Base-by-base conservation (phyloP, 37 sponge, comb jelly and placozoan genomes). In the Tethya wilhelma region DNA sequence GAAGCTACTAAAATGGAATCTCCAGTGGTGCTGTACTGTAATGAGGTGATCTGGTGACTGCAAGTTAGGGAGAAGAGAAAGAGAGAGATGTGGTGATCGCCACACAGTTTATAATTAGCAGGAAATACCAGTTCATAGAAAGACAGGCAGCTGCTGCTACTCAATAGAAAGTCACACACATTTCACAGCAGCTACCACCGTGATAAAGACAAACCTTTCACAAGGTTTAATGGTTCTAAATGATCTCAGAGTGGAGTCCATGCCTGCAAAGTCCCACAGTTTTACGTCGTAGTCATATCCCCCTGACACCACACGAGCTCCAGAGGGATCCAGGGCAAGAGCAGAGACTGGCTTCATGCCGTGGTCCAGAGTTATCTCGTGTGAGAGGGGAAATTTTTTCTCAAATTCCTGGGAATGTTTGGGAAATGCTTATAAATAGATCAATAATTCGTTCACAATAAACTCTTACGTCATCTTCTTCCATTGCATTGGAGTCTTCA, bases 251-350 rank as follows among this genome's bases (percentile, higher is more conserved):
- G 82, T 41, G 0, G 88, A 80, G 75, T 93, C 97, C 94, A 93
- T 96, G 22, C 90, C 91, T 75, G 73, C 86, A 70, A 96, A 96
- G 70, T 96, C 94, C 91, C 88, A 96, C 26, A 96, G 76, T 22
- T 70, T 59, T 3, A 94, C 85, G 23, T 90, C 80, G 56, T 71
- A 98, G 57, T 95, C 98, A 40, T 95, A 93, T 31, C 96, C 84
- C 1, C 98, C 98, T 39, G 98, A 88, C 0, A 95, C 88, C 31
- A 98, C 78, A 12, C 98, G 56, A 28, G 96, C 91, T 39, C 98
- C 98, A 68, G 93, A 65, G 14, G 96, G 98, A 63, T 98, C 98
- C 53, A 98, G 45, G 38, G 87, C 77, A 26, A 98, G 68, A 14
- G 94, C 93, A 17, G 98, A 95, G 49, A 96, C 90, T 36, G 94